Percentiles rank a stretch among this genome's conserved stretches.
Evolutionary conservation across 2,888 invertebrate species (phyloP).

Genomic region (Tipula lateralis): DNA sequence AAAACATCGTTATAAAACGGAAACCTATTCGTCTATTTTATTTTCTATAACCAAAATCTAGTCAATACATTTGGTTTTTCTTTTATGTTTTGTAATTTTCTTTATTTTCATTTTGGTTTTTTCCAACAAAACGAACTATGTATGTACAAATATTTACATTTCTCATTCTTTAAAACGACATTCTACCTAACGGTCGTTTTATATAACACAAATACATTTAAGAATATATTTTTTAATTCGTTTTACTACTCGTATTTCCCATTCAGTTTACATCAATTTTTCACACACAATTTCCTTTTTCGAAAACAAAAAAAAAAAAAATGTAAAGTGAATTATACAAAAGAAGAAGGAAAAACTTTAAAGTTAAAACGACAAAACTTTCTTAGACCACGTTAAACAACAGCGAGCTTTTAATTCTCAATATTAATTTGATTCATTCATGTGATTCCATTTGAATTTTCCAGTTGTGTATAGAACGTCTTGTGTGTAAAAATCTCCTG

Average conservation of each 20-base stretch:
- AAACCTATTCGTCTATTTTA: neutral
- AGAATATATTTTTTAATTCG: neutral
- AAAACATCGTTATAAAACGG: neutral
- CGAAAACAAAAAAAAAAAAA: neutral
- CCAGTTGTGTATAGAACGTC: neutral
- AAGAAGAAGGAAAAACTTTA: neutral
- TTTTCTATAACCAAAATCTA: neutral
- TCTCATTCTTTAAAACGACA: slow-evolving; percentile 19
- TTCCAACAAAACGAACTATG: neutral
- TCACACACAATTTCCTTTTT: neutral
- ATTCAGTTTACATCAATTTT: neutral
- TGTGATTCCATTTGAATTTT: neutral
- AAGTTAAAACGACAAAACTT: neutral
- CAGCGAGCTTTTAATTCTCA: neutral
- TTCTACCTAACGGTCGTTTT: neutral
- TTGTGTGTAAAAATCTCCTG: neutral
- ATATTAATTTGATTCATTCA: neutral
- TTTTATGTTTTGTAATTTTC: neutral
- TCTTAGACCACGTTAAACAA: neutral
- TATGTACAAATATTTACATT: neutral
- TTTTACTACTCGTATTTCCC: neutral
- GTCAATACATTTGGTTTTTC: neutral
- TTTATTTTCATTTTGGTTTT: neutral
- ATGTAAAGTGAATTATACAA: neutral
- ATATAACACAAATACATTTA: too few relatives aligned